Base-by-base conservation (phyloP, 35 echinoderm and acorn worm species). In the Ophiothrix spiculata region DNA sequence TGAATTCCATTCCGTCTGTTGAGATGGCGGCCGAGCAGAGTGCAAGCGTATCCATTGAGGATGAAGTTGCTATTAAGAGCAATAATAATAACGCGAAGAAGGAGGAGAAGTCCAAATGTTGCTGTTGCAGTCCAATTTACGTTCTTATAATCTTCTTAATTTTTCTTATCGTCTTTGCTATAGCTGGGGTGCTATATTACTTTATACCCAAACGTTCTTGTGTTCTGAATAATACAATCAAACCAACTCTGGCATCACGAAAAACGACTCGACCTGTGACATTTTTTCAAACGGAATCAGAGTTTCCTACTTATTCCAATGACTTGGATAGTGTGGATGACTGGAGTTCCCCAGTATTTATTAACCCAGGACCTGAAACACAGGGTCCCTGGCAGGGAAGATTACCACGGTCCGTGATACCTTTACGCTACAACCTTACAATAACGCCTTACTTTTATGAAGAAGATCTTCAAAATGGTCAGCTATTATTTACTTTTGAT, bases 401-500 rank as follows among this genome's bases (percentile, higher is more conserved):
- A 28, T 74, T 90, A n/a, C 56, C 80, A 16, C 63, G 35, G 54
- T 64, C 81, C 0, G 54, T 84, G 21, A 32, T 84, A 19, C 81
- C 81, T 0, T 31, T 56, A 36, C 80, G 45, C 14, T 90, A 90
- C 31, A 76, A 45, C 16, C 39, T 90, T 21, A 78, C 40, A 34
- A 32, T 90, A 12, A 64, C 41, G 4, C 88, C 88, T 0, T 90
- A 83, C 39, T 31, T 90, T 1, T 82, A 90, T 32, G 56, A 64
- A 33, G 75, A 77, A 36, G 88, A 90, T 37, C 37, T 88, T 35
- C 40, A 41, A 12, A 77, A 46, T n/a, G 38, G 15, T 37, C 32
- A 0, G 15, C 15, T 45, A 73, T 17, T 39, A 37, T 90, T 90
- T 38, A 84, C 88, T 25, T 90, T 90, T 74, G 88, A 90, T 77